These are phyloP conservation scores for Chinchilla lanigera DNA, from an alignment of 2,113 vertebrate genomes.

Conservation along the genomic window DNA sequence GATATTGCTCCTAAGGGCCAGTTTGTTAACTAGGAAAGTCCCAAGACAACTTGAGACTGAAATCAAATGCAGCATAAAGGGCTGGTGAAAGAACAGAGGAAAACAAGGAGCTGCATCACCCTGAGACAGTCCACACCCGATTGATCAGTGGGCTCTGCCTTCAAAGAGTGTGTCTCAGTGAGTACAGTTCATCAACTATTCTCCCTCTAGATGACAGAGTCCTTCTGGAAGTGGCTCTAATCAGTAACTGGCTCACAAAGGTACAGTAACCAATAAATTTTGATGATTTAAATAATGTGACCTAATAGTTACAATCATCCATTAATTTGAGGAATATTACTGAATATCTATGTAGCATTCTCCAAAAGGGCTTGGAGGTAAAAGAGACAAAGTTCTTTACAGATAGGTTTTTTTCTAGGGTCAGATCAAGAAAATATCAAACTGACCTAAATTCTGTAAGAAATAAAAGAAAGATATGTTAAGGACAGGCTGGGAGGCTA, in stretches of 20 bases:
- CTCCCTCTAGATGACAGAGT: not conserved
- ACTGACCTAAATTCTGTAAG: not conserved
- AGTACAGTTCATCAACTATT: not conserved
- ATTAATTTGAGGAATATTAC: not conserved
- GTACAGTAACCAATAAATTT: not conserved
- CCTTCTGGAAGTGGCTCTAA: not conserved
- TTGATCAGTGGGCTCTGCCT: not conserved
- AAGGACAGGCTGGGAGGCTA: not conserved
- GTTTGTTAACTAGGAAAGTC: not conserved
- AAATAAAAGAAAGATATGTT: not conserved
- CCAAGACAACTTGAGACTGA: not conserved
- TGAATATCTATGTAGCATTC: not conserved
- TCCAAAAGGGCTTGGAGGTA: not conserved
- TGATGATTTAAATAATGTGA: conserved; percentile 26
- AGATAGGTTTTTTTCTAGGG: not conserved
- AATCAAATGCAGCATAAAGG: not conserved
- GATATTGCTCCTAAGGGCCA: not conserved
- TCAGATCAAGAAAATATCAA: not conserved
- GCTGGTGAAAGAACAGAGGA: not conserved
- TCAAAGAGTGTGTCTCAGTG: not conserved
- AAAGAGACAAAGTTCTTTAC: not conserved
- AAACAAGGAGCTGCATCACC: not conserved
- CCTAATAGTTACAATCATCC: conserved; percentile 21
- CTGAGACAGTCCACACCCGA: not conserved
- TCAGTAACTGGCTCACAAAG: not conserved